These are phyloP conservation scores for Eufriesea mexicana DNA, from an alignment of 1,140 invertebrate species.

Conservation along the genomic window DNA sequence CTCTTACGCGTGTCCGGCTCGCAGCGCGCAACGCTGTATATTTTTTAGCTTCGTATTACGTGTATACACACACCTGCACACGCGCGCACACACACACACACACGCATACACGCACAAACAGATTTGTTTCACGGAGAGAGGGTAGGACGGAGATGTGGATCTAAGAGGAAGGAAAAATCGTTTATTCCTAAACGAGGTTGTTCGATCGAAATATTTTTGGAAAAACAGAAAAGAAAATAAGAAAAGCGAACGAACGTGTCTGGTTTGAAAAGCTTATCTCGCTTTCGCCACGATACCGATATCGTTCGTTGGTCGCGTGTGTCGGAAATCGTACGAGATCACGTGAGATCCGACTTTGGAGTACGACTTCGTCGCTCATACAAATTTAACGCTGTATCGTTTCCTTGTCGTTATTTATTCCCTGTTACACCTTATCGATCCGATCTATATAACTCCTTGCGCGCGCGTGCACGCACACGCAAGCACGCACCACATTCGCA, in stretches of 20 bases:
- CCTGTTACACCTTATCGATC: not conserved
- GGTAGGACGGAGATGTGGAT: too few species aligned
- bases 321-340: too few species aligned
- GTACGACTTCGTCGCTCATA: not conserved
- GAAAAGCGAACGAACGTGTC: not conserved
- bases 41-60: conserved; percentile 49
- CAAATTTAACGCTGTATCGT: conserved; percentile 14
- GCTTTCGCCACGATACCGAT: too few species aligned
- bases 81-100: too few species aligned
- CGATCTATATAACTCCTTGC: not conserved
- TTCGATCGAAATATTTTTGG: too few species aligned
- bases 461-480: not conserved
- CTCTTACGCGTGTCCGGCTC: conserved; percentile 35
- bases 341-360: not conserved
- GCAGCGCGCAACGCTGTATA: conserved; percentile 43
- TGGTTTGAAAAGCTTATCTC: too few species aligned
- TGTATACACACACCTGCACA: not conserved
- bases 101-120: too few species aligned
- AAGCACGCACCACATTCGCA: not conserved
- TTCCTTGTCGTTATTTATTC: conserved; percentile 21
- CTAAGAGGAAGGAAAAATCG: too few species aligned
- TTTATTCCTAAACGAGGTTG: too few species aligned
- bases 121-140: too few species aligned
- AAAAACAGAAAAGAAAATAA: not conserved
- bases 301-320: too few species aligned